Evolutionary conservation across 2,888 invertebrate species (phyloP), one percentile per base, ranked within the genome.

Genomic region (Aleiodes leptofemur): DNA sequence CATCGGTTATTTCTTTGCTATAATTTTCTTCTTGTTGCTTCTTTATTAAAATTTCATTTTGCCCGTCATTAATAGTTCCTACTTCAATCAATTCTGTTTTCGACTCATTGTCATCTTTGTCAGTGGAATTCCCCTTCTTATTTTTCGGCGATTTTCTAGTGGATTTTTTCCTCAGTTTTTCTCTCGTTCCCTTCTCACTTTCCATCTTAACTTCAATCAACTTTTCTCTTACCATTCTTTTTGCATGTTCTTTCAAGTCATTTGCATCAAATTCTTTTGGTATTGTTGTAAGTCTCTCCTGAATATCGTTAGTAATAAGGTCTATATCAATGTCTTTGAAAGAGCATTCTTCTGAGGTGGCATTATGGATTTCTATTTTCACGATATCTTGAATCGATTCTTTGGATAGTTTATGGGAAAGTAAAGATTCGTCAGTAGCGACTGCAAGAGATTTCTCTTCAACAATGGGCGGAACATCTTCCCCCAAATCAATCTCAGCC

Each of bases 81-180:
- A 3, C 3, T 11, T 43, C 11, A 43, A 11, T 43, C 3, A 43
- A 0, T 11, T 4, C 34, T 6, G 4, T 43, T 43, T 43, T 11
- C 11, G 43, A 8, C 9, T 43, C 11, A 7, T 5, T 43, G 43
- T 43, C 43, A 43, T 43, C 43, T 43, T 43, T 9, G 7, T 5
- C 9, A 43, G 1, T 43, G 8, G 16, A 11, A 68, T n/a, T 55
- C 55, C 31, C 4, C 1, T 69, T 16, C 34, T 57, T 61, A 31
- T 16, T 56, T 59, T 29, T 13, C 69, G 13, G 16, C 43, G n/a
- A 38, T 59, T 23, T 1, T 11, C 14, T 3, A 38, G 1, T 1
- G 23, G 61, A 59, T 77, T 74, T 66, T 82, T 79, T 23, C 75
- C 77, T 11, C 6, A 76, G 76, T 16, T 80, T 79, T 69, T 81